Conservation (phyloP, 2,113 vertebrate species). For the Bagarius yarrelli region DNA sequence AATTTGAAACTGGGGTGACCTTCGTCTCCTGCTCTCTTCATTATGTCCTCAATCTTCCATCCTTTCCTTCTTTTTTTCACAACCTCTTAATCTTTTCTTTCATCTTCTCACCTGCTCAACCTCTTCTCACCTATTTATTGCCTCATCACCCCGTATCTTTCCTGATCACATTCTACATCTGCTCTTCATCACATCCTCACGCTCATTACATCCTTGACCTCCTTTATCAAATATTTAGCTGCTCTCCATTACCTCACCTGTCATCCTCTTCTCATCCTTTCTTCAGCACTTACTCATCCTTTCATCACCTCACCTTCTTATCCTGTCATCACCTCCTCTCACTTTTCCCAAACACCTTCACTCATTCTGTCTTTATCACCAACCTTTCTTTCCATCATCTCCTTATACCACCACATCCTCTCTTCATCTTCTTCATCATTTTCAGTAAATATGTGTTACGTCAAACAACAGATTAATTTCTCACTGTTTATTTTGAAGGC, state of each 20-base stretch:
- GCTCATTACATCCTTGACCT: not conserved
- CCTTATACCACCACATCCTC: not conserved
- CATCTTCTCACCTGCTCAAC: not conserved
- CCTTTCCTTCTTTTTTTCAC: too few relatives aligned
- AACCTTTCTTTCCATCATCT: not conserved
- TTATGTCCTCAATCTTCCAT: too few relatives aligned
- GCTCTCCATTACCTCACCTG: not conserved
- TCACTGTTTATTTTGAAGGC: slow-evolving; percentile 27
- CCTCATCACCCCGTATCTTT: not conserved
- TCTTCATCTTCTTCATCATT: not conserved
- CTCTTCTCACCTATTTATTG: too few relatives aligned
- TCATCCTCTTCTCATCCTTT: not conserved
- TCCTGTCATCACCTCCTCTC: not conserved
- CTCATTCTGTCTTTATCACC: not conserved
- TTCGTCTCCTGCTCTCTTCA: too few relatives aligned
- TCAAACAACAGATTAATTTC: slow-evolving; percentile 29
- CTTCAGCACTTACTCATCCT: not conserved
- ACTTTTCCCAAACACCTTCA: not conserved
- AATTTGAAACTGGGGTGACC: too few relatives aligned
- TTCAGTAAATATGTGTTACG: not conserved
- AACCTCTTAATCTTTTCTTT: too few relatives aligned
- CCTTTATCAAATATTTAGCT: not conserved
- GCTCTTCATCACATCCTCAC: not conserved
- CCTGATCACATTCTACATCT: not conserved
- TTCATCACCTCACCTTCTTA: not conserved